A percentile compares a stretch with the other conserved stretches of the same genome.
These are phyloP conservation scores for Lamellibrachia satsuma DNA, from an alignment of 2,888 invertebrate species.

Conservation along the genomic window DNA sequence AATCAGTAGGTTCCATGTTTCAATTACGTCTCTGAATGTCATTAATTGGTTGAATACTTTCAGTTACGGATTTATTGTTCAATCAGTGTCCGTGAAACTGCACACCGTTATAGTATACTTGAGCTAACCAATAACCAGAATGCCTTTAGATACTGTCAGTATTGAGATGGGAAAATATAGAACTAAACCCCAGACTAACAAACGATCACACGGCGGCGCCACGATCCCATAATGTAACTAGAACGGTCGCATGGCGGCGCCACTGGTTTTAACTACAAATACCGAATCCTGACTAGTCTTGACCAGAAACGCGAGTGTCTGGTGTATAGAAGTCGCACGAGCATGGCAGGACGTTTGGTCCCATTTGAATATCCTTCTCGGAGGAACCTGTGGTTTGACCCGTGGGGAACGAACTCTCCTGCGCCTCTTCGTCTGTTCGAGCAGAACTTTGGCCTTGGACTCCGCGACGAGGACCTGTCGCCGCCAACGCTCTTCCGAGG, in stretches of 20 bases:
- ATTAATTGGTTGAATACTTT: too few species aligned
- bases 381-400: neutral
- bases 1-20: too few species aligned
- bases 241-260: neutral
- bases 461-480: conserved; percentile 6
- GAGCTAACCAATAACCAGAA: too few species aligned
- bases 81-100: too few species aligned
- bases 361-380: neutral
- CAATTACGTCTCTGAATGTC: too few species aligned
- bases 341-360: neutral
- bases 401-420: neutral
- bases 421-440: neutral
- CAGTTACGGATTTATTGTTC: too few species aligned
- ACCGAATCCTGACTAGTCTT: neutral
- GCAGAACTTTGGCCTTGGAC: conserved; percentile 22
- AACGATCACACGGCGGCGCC: neutral
- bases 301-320: neutral
- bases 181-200: neutral
- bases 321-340: neutral
- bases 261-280: neutral
- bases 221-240: neutral
- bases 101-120: too few species aligned
- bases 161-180: too few species aligned
- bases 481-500: neutral
- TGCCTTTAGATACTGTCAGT: too few species aligned